Evolutionary conservation across 2,113 vertebrate genomes (phyloP).

Genomic region (Elgaria multicarinata): DNA sequence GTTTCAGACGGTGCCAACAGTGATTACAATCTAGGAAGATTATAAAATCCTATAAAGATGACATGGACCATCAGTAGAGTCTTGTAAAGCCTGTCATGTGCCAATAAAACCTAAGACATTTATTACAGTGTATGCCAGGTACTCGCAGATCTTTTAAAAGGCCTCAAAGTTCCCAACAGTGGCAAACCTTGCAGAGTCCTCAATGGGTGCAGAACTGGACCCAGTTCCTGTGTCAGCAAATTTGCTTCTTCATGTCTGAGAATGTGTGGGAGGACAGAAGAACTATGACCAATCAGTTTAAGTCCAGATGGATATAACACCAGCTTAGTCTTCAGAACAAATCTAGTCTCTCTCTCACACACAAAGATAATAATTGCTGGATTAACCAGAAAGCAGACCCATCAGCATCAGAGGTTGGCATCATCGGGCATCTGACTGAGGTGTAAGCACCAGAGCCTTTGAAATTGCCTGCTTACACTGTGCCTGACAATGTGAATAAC

Average conservation of each 20-base stretch:
- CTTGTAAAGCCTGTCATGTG: background rate
- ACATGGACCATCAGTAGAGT: background rate
- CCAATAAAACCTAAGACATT: background rate
- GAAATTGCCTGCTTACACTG: background rate
- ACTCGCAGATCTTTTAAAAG: background rate
- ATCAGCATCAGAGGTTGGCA: background rate
- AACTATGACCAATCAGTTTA: background rate
- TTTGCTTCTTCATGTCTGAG: background rate
- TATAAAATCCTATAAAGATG: background rate
- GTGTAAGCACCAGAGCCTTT: background rate
- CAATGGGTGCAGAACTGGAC: background rate
- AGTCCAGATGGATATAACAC: background rate
- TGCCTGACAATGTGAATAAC: background rate
- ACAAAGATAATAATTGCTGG: background rate
- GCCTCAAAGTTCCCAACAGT: rapidly evolving
- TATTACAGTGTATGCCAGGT: background rate
- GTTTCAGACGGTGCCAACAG: conserved; percentile 4
- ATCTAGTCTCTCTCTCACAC: background rate
- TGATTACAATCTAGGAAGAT: conserved; percentile 43
- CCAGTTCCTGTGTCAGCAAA: conserved; percentile 21
- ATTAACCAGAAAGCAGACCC: background rate
- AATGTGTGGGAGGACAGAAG: background rate
- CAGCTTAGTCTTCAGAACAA: background rate
- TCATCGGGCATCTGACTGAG: background rate
- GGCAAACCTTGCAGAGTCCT: background rate